Conservation (phyloP, 2,797 vertebrate species). For the Gorsachius magnificus region DNA sequence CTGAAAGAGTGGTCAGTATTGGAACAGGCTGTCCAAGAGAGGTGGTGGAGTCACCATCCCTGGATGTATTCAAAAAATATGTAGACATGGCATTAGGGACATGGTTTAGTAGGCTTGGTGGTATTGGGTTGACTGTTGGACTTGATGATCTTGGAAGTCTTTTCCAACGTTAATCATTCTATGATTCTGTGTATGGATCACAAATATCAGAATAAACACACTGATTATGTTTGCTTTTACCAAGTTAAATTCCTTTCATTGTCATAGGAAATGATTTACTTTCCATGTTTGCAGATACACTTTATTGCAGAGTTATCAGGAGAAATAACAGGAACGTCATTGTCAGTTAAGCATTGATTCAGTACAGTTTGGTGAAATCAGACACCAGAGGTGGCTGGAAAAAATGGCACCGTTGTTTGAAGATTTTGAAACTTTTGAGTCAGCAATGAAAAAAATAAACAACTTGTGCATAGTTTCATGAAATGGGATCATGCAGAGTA, state of each 20-base stretch:
- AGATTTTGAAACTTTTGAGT: neutral
- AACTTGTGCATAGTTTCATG: neutral
- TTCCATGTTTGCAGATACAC: neutral
- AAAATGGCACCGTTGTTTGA: neutral
- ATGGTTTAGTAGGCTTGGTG: no score
- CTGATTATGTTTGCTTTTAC: neutral
- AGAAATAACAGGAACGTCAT: neutral
- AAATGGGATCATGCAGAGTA: neutral
- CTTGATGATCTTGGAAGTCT: no score
- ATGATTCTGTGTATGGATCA: no score
- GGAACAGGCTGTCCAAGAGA: no score
- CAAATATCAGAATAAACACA: neutral
- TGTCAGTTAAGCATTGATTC: neutral
- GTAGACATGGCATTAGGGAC: no score
- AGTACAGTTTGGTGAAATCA: neutral
- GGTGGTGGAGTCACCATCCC: no score
- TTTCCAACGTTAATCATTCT: no score
- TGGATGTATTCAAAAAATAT: no score
- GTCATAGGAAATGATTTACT: neutral
- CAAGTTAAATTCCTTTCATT: neutral
- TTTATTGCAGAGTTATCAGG: neutral
- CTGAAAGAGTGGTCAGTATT: no score
- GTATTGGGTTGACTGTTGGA: no score
- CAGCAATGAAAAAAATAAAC: rapidly evolving
- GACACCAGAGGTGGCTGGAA: neutral